phyloP scores from a whole-genome alignment of 2,113 vertebrate species.

The Ophthalmolycus amberensis region DNA sequence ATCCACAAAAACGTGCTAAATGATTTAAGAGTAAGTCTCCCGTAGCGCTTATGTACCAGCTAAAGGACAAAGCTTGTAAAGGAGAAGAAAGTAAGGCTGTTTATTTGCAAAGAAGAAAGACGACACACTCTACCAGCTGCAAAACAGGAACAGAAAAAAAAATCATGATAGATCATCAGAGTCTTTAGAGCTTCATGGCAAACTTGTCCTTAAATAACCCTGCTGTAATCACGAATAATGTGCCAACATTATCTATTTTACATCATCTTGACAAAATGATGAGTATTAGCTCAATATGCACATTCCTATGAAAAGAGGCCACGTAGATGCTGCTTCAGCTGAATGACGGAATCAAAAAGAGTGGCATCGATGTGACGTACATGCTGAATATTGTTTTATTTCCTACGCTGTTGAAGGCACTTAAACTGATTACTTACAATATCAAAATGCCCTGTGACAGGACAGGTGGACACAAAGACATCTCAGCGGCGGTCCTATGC shows the following conservation, averaged over 20 bases:
- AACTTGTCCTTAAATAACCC: slow-evolving; percentile 44
- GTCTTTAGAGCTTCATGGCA: slow-evolving; percentile 21
- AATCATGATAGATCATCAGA: not conserved
- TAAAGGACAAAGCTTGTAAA: slow-evolving; percentile 54
- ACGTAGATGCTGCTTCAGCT: slow-evolving; percentile 2
- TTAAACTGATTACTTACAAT: slow-evolving; percentile 32
- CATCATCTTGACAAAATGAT: slow-evolving; percentile 18
- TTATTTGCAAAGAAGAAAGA: not conserved
- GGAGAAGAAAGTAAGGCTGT: slow-evolving; percentile 25
- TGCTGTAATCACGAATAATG: slow-evolving; percentile 20
- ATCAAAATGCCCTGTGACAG: slow-evolving; percentile 9
- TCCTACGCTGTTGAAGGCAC: slow-evolving; percentile 4
- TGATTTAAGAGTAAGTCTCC: slow-evolving; percentile 71
- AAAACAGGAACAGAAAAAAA: slow-evolving; percentile 15
- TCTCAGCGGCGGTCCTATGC: not conserved
- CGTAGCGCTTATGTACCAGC: slow-evolving; percentile 26
- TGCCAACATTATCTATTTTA: not conserved
- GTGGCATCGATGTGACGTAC: not conserved
- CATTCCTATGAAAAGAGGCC: not conserved
- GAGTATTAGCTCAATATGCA: slow-evolving; percentile 1
- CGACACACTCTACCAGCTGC: slow-evolving; percentile 3
- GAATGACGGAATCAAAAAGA: slow-evolving; percentile 13
- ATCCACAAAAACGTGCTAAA: slow-evolving; percentile 71
- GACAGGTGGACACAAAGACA: not conserved
- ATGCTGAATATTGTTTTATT: slow-evolving; percentile 17